Evolutionary conservation across 2,797 vertebrate genomes (phyloP).

Genomic region (Lepilemur ruficaudatus): DNA sequence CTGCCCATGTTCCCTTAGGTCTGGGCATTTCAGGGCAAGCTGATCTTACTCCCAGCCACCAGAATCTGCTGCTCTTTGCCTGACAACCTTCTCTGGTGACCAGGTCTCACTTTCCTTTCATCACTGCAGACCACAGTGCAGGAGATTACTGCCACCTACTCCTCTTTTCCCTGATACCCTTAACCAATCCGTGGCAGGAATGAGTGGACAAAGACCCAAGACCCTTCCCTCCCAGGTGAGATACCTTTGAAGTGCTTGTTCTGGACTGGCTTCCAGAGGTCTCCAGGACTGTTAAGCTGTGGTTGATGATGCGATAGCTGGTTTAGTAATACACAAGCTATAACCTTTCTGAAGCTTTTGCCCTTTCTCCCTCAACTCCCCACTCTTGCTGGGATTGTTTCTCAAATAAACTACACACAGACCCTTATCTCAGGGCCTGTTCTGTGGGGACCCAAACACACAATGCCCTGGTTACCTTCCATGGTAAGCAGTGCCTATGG

Average conservation of each 20-base stretch:
- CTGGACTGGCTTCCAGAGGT: background rate
- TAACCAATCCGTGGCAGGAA: background rate
- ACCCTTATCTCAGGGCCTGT: background rate
- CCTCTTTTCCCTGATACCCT: background rate
- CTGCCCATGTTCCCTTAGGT: accelerated
- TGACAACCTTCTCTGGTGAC: background rate
- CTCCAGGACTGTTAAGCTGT: background rate
- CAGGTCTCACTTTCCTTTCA: background rate
- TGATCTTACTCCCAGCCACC: background rate
- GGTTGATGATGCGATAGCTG: too few relatives aligned
- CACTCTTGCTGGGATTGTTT: background rate
- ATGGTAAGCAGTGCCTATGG: background rate
- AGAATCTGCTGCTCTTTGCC: background rate
- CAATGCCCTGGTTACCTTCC: accelerated
- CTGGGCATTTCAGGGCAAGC: background rate
- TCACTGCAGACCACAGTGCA: background rate
- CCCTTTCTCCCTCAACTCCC: background rate
- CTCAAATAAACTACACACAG: too few relatives aligned
- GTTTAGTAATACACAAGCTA: accelerated
- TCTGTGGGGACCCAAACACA: background rate
- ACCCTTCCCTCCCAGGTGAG: background rate
- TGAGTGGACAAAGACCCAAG: background rate
- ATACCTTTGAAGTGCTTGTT: too few relatives aligned
- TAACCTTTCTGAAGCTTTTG: background rate
- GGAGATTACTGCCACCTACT: too few relatives aligned